Percentiles rank a stretch among this genome's conserved stretches.
These are phyloP conservation scores for Serrognathus titanus DNA, from an alignment of 2,888 invertebrate genomes.

Conservation along the genomic window DNA sequence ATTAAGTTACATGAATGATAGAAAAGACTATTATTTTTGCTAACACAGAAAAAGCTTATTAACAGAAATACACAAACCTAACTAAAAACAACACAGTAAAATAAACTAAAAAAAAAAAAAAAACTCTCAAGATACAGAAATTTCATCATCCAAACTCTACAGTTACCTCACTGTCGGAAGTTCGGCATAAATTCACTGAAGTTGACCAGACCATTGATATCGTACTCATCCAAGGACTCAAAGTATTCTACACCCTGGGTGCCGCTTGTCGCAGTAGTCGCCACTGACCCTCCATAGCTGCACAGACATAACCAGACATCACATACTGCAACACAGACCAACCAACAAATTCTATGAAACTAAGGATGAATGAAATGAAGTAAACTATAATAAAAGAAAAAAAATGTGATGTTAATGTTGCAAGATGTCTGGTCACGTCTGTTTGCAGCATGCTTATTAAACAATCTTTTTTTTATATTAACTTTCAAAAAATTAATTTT, in stretches of 20 bases:
- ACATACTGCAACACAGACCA: conserved; percentile 50
- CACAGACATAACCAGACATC: conserved; percentile 52
- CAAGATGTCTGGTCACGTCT: conserved; percentile 51
- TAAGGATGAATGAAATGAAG: conserved; percentile 8
- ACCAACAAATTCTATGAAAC: conserved; percentile 15
- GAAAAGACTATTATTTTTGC: too few species aligned
- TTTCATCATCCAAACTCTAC: conserved; percentile 9
- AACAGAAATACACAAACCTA: neutral
- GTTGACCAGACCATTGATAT: conserved; percentile 43
- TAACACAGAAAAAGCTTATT: too few species aligned
- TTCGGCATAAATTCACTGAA: conserved; percentile 42
- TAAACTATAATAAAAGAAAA: conserved; percentile 9
- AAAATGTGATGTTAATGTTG: conserved; percentile 32
- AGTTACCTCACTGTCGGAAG: conserved; percentile 22
- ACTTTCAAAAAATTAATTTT: too few species aligned
- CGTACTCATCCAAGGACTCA: conserved; percentile 44
- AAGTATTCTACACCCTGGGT: conserved; percentile 43
- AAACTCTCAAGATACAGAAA: neutral
- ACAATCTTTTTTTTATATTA: neutral
- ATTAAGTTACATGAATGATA: too few species aligned
- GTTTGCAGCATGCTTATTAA: conserved; percentile 48
- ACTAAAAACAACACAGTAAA: neutral
- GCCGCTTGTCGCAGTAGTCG: conserved; percentile 39
- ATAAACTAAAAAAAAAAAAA: neutral
- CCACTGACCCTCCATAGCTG: conserved; percentile 48